Conservation (phyloP, 2,888 invertebrate species). For the Melanostoma scalare region DNA sequence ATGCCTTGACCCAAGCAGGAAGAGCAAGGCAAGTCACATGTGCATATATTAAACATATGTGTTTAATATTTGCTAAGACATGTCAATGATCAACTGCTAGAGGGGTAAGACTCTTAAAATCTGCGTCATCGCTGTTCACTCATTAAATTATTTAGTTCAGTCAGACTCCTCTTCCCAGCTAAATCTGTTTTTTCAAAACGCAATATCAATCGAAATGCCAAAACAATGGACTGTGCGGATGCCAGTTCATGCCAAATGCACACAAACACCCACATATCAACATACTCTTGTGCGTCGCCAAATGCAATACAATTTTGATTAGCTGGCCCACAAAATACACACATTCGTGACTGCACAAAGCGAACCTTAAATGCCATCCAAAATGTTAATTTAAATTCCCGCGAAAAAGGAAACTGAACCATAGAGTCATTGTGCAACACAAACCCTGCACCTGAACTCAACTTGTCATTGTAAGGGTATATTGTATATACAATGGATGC, state of each 20-base stretch:
- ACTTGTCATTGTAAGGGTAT: constrained; percentile 6
- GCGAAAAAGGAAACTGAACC: constrained; percentile 36
- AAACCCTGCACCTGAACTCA: no score
- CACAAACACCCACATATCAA: background rate
- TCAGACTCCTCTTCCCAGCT: background rate
- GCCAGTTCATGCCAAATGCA: constrained; percentile 31
- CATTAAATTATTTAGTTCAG: constrained; percentile 30
- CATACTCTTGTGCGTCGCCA: background rate
- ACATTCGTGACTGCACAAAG: constrained; percentile 14
- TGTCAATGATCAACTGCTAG: constrained; percentile 26
- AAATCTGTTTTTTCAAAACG: constrained; percentile 1
- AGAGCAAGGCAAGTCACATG: no score
- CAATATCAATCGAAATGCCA: constrained; percentile 42
- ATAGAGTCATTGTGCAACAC: no score
- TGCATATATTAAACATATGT: no score
- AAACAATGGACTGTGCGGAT: constrained; percentile 41
- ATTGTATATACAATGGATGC: background rate
- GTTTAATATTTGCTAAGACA: background rate
- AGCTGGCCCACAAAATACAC: constrained; percentile 50
- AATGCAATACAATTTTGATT: constrained; percentile 60
- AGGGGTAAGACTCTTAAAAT: constrained; percentile 24
- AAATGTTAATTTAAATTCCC: constrained; percentile 69
- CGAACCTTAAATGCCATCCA: constrained; percentile 27
- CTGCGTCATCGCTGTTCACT: constrained; percentile 25
- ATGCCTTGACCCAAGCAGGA: no score